These are phyloP conservation scores for Pardalotus punctatus DNA, from an alignment of 2,113 vertebrate genomes.

Conservation along the genomic window DNA sequence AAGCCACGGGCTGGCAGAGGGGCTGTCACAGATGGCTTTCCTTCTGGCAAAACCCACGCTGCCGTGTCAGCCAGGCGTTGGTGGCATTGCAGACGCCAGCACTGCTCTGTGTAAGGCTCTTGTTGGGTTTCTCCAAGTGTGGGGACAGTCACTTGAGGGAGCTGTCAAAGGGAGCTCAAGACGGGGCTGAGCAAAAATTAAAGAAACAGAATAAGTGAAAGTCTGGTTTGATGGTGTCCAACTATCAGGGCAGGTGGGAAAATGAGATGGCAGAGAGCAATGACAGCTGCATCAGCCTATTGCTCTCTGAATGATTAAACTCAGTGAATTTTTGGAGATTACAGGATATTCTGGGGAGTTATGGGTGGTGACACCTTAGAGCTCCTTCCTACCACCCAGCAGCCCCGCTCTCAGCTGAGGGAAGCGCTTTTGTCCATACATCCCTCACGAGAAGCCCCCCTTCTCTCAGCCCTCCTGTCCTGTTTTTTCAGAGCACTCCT, in stretches of 20 bases:
- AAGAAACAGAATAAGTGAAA: neutral
- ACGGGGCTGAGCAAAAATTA: neutral
- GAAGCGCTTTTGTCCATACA: neutral
- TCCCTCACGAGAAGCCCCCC: neutral
- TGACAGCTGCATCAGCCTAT: neutral
- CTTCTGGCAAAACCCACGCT: neutral
- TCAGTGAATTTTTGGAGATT: neutral
- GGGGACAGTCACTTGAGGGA: neutral
- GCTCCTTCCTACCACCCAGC: neutral
- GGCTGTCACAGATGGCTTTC: neutral
- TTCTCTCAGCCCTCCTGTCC: neutral
- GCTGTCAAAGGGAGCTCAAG: neutral
- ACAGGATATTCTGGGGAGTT: neutral
- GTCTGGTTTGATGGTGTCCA: neutral
- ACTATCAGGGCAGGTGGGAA: neutral
- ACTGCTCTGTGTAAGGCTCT: neutral
- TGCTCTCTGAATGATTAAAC: fast-evolving
- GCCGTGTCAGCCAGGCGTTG: neutral
- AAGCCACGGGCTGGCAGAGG: neutral
- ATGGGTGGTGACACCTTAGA: neutral
- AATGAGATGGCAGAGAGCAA: neutral
- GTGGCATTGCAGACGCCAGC: neutral
- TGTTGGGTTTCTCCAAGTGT: neutral
- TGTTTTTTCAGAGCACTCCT: neutral
- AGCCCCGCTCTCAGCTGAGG: neutral